Conservation (phyloP, 2,888 invertebrate genomes). For the Hoplodrina blanda region DNA sequence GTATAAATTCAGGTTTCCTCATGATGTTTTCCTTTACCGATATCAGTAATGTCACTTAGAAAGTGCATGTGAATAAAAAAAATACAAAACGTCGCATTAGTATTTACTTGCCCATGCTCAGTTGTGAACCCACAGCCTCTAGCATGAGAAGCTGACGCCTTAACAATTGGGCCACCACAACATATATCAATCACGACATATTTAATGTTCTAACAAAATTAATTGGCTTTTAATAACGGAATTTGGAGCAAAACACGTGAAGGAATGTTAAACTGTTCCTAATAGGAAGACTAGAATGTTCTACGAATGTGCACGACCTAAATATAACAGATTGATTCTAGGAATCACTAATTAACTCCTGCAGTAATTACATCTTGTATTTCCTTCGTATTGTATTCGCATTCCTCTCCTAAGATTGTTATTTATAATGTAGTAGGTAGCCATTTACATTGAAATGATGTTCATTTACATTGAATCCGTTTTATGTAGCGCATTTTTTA, state of each 20-base stretch:
- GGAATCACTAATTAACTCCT: constrained; percentile 43
- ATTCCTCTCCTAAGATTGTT: constrained; percentile 31
- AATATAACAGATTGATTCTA: constrained; percentile 53
- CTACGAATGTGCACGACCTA: constrained; percentile 42
- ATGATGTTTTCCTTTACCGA: too few relatives aligned
- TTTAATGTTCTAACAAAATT: neutral
- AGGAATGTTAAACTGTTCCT: constrained; percentile 12
- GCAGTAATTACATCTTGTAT: constrained; percentile 38
- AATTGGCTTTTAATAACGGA: constrained; percentile 14
- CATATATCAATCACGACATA: too few relatives aligned
- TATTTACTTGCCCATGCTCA: too few relatives aligned
- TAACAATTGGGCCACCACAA: too few relatives aligned
- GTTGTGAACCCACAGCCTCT: too few relatives aligned
- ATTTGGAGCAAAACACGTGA: neutral
- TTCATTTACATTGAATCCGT: neutral
- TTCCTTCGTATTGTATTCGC: constrained; percentile 38
- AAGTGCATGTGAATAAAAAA: too few relatives aligned
- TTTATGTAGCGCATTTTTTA: neutral
- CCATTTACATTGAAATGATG: constrained; percentile 26
- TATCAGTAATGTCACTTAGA: too few relatives aligned
- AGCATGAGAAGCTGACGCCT: too few relatives aligned
- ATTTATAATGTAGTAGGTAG: constrained; percentile 16
- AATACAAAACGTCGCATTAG: too few relatives aligned
- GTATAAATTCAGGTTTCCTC: too few relatives aligned
- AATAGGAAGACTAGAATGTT: constrained; percentile 21